phyloP scores from a whole-genome alignment of 2,113 vertebrate species.

The Chionis minor region DNA sequence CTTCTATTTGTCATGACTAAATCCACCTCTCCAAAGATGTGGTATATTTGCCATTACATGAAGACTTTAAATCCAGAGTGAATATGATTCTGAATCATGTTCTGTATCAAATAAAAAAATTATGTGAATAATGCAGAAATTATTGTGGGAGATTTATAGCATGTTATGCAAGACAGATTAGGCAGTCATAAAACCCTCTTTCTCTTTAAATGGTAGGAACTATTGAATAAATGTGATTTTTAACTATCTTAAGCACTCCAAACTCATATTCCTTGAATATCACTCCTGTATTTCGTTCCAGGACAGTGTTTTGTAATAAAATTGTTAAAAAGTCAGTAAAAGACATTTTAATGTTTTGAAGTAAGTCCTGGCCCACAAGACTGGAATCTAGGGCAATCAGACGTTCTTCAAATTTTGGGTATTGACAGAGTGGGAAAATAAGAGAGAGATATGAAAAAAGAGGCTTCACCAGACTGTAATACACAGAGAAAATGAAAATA shows the following conservation, averaged over 20 bases:
- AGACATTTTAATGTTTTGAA: background rate
- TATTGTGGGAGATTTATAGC: background rate
- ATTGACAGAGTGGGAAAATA: background rate
- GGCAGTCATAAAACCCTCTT: background rate
- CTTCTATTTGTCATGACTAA: background rate
- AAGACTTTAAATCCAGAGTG: background rate
- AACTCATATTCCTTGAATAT: background rate
- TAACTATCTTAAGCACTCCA: background rate
- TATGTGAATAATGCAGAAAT: background rate
- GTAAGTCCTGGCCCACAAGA: background rate
- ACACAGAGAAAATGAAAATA: background rate
- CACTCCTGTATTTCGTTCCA: background rate
- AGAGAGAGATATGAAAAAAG: background rate
- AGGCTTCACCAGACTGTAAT: background rate
- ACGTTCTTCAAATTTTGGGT: background rate
- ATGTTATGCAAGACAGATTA: background rate
- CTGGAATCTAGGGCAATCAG: background rate
- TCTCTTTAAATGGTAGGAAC: background rate
- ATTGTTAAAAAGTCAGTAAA: background rate
- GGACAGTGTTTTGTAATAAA: background rate
- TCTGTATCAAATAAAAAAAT: background rate
- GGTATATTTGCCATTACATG: background rate
- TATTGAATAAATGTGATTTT: conserved; percentile 34
- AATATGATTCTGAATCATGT: background rate
- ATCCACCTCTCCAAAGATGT: background rate